Conservation (phyloP, 2,888 invertebrate genomes). For the Ormyrus labotus region DNA sequence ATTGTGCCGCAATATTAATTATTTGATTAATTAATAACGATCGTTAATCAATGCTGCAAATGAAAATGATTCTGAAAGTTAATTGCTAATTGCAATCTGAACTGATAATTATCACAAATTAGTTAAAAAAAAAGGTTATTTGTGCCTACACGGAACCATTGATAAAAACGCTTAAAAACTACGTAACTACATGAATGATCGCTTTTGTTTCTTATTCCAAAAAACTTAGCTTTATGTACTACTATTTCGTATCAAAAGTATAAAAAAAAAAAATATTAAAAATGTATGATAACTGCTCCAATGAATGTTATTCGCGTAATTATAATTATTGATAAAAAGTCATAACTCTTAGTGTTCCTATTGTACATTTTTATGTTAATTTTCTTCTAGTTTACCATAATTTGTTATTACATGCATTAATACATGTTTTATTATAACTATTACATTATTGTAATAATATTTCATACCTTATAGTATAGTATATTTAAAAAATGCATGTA, state of each 20-base stretch:
- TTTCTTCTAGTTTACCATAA: conserved; percentile 32
- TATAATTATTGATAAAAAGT: conserved; percentile 24
- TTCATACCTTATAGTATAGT: conserved; percentile 21
- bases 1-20: no score
- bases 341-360: conserved; percentile 49
- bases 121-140: conserved; percentile 9
- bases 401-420: conserved; percentile 32
- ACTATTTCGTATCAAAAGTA: conserved; percentile 27
- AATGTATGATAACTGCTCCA: conserved; percentile 24
- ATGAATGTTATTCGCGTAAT: conserved; percentile 36
- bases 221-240: conserved; percentile 45
- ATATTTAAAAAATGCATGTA: conserved; percentile 32
- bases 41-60: conserved; percentile 1
- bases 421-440: conserved; percentile 33
- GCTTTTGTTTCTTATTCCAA: conserved; percentile 32
- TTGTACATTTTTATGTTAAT: conserved; percentile 34
- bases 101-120: conserved; percentile 36
- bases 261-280: conserved; percentile 8
- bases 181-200: conserved; percentile 20
- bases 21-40: conserved; percentile 16
- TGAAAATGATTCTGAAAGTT: conserved; percentile 23
- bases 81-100: conserved; percentile 33
- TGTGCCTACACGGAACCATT: conserved; percentile 23
- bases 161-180: conserved; percentile 15
- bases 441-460: conserved; percentile 13